Evolutionary conservation across 2,888 invertebrate species (phyloP), one percentile per base, ranked within the genome.

Genomic region (Cataglyphis livida): DNA sequence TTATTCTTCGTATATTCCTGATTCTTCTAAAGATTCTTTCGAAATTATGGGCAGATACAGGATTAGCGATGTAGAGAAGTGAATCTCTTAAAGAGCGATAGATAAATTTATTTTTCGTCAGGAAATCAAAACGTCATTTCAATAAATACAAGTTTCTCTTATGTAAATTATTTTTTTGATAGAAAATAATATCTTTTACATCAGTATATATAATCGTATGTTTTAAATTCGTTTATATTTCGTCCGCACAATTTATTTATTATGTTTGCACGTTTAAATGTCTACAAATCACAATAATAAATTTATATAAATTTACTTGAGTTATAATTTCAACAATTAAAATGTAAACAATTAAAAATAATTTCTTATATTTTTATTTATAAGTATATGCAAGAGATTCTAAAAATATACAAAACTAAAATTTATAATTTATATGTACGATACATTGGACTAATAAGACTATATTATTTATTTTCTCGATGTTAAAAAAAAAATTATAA

Each of bases 121-220:
- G 44, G 4, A 21, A 74, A 32, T 74, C 2, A 74, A 32, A 32
- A 61, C 9, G 12, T 15, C 28, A 9, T 28, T 48, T 44, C 41
- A 59, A 28, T 21, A 21, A 32, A 61, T 61, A 44, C 3, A 73
- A 73, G 44, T 74, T 74, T 74, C 41, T 61, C 1, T 44, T 32
- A 28, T 32, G 41, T 9, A 61, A 61, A 73, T 28, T 6, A 74
- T 44, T 44, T 10, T 32, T 44, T 32, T 44, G 21, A 35, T 21
- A 35, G 15, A n/a, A 1, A 1, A n/a, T 35, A 54, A 54, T 21
- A 54, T 35, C 25, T 25, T 57, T 71, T 71, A 38, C 18, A 57
- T 71, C 18, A 6, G 6, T 6, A 5, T 35, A 7, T 10, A 3
- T 25, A 25, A 71, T 57, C 25, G 9, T 54, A 71, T 5, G 7